Evolutionary conservation across 2,888 invertebrate species (phyloP), one percentile per base, ranked within the genome.

Genomic region (Adelognathus sp.): DNA sequence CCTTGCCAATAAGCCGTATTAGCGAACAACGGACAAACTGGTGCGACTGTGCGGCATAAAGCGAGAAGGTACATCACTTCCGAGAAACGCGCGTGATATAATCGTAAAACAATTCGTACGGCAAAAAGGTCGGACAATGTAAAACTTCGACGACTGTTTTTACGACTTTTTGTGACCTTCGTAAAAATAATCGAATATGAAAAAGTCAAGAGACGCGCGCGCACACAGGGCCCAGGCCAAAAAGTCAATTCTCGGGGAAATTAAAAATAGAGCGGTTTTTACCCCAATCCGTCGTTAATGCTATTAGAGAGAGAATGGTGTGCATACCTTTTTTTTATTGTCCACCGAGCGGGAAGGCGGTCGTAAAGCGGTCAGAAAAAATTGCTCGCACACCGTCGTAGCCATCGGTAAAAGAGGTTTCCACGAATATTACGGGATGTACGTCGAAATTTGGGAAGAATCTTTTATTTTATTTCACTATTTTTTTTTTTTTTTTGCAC

Each of bases 261-360:
- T 85, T 85, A 85, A 87, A 88, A 87, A 86, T 87, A 78, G 86
- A 87, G 82, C 85, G 83, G 83, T 84, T 86, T 86, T 87, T 85
- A 86, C 85, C 81, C 79, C 81, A 85, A 82, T 80, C 67, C 67
- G 39, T 67, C 9, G 69, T 64, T 85, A 84, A 85, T 82, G 79
- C 82, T 83, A 83, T 83, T 85, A 84, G 77, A 79, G 78, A n/a
- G n/a, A 61, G 71, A 83, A 86, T 82, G 56, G 74, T 81, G 78
- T 72, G 79, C 79, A 76, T 60, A 58, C 76, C 74, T 78, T 72
- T 73, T 83, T 83, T 67, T 73, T 67, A 64, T 64, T 44, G 63
- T 60, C 56, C 72, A 61, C 66, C 46, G 54, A 69, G 5, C 24
- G 33, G 31, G 54, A n/a, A n/a, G n/a, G n/a, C n/a, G 46, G 71